Evolutionary conservation across 2,113 vertebrate species (phyloP), one percentile per base, ranked within the genome.

Genomic region (Chloropsis hardwickii): DNA sequence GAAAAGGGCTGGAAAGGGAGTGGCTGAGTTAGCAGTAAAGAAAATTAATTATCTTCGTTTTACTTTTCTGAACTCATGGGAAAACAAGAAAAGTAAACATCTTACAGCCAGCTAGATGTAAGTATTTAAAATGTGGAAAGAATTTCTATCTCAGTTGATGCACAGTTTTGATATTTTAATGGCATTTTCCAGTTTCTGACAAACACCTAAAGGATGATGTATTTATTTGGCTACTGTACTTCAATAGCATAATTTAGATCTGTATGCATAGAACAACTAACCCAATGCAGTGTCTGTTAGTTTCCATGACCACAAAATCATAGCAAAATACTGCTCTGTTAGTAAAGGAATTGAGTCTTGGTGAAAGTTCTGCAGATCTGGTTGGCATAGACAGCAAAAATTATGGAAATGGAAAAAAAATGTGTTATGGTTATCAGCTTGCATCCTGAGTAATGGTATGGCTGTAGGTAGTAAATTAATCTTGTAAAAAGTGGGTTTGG

Each of bases 201-300:
- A 92, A 42, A 45, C 51, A 47, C 7, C 16, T 71, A 51, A 86
- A 94, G 23, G 14, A 76, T 80, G 72, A 37, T 80, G 21, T 27
- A 47, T 88, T 92, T 86, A 60, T 83, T 65, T 74, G 37, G 10
- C 60, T 15, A 12, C 9, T 28, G 35, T 39, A 56, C 56, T 78
- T 82, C 57, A 57, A 14, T 6, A 37, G 21, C 27, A 22, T 42
- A 50, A 47, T 88, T 67, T 47, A 81, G 21, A 42, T 39, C 16
- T 67, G 5, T 70, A 39, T 61, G 12, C 27, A 88, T 44, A 58
- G 76, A 44, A 16, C 58, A 62, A 22, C 11, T 64, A 71, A 80
- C 22, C 7, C 40, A 58, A 10, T 33, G 33, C 29, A 31, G 5
- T 50, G 6, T 65, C 62, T 0, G 0, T 62, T 74, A 57, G 40